Evolutionary conservation across 2,888 invertebrate genomes (phyloP), one percentile per base, ranked within the genome.

Genomic region (Megalurothrips usitatus): DNA sequence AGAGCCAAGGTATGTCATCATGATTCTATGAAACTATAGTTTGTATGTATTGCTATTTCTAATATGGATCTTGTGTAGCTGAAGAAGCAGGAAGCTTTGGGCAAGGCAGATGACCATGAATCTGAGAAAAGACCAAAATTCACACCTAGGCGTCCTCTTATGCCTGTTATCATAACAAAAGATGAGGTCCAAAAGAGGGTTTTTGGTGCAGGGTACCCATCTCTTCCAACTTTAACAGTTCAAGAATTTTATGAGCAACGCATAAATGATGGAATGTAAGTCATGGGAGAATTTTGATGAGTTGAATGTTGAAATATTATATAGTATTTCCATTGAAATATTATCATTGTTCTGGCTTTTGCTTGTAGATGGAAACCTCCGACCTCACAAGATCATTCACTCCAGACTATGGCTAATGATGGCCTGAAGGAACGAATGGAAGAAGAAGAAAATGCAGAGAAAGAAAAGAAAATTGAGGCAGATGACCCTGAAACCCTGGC

Each of bases 171-270:
- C 12, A 75, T 75, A 75, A 75, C 68, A 0, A 75, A 75, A 75
- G 68, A 75, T 88, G 92, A 92, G 48, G 85, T 94, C 9, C 98
- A 99, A 88, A 98, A 98, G 88, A 92, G 95, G 79, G 95, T 99
- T 17, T 97, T 91, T 88, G 99, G 99, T 0, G 90, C 93, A 63
- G 99, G 99, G 0, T 99, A 99, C 89, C 99, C 99, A 0, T 93
- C 96, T 84, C 87, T 98, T 81, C 98, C 99, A 2, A 92, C 95
- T 1, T 91, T 97, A 90, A 96, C 97, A 0, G 95, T 99, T 0
- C 94, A 97, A 85, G 98, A 99, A 88, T 98, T 98, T 89, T 98
- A 97, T 87, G 94, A 97, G 82, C 92, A 97, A 86, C 90, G 96
- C 82, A 93, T 94, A 0, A 88, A 89, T 81, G 94, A 94, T 78